These are phyloP conservation scores for Elachura formosa DNA, from an alignment of 2,113 vertebrate genomes.

Conservation along the genomic window DNA sequence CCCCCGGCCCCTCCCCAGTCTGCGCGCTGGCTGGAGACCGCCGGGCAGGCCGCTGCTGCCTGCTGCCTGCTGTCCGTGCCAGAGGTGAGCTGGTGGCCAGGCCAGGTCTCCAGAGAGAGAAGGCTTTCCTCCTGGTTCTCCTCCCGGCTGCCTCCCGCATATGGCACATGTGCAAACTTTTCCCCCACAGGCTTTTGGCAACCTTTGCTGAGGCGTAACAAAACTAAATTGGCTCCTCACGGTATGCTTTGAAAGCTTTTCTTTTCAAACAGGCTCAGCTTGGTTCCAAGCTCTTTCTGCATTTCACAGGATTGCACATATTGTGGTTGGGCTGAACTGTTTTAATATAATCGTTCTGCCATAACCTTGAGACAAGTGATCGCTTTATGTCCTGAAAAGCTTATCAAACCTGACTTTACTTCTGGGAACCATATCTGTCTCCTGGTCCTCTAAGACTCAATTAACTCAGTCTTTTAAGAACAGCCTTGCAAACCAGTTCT, in stretches of 20 bases:
- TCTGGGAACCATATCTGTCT: not conserved
- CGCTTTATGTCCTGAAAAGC: not conserved
- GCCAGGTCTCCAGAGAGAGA: not conserved
- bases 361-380: not conserved
- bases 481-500: not conserved
- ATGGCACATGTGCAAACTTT: not conserved
- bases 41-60: not conserved
- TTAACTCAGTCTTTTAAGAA: not conserved
- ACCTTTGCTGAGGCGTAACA: not conserved
- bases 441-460: not conserved
- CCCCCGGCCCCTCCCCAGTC: too few relatives aligned
- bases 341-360: not conserved
- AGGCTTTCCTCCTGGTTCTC: not conserved
- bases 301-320: not conserved
- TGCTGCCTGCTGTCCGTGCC: fast-evolving
- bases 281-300: not conserved
- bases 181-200: too few relatives aligned
- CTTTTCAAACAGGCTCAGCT: not conserved
- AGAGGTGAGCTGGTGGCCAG: not conserved
- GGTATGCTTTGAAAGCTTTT: not conserved
- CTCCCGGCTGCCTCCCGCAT: not conserved
- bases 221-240: not conserved
- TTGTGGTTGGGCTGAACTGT: not conserved
- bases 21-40: too few relatives aligned
- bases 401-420: not conserved